Conservation (phyloP, 2,888 invertebrate species). For the Horisme vitalbata region DNA sequence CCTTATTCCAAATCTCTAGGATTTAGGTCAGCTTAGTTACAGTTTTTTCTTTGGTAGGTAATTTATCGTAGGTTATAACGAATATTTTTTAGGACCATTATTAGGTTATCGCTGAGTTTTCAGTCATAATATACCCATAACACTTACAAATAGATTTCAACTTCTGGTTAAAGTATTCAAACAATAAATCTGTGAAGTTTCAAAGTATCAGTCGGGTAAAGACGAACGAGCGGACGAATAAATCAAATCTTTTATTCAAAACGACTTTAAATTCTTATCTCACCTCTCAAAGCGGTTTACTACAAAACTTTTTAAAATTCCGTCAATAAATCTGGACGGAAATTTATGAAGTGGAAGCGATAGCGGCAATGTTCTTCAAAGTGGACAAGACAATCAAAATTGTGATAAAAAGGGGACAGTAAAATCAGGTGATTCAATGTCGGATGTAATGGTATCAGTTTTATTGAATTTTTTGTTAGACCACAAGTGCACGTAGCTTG, state of each 20-base stretch:
- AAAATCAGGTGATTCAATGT: no score
- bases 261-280: conserved; percentile 35
- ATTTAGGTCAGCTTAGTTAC: no score
- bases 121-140: conserved; percentile 5
- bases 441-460: no score
- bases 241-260: conserved; percentile 37
- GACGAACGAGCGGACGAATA: conserved; percentile 29
- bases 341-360: conserved; percentile 25
- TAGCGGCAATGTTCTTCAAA: neutral
- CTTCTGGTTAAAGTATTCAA: conserved; percentile 12
- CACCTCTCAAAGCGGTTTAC: conserved; percentile 30
- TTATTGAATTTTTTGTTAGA: no score
- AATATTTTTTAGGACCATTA: no score
- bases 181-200: conserved; percentile 37
- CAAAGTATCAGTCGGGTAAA: conserved; percentile 31
- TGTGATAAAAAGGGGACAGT: no score
- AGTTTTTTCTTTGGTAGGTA: no score
- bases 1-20: no score
- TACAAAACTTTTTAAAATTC: conserved; percentile 29
- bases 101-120: neutral
- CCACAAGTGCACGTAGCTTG: no score
- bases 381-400: neutral
- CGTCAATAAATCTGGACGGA: conserved; percentile 24
- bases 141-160: conserved; percentile 22
- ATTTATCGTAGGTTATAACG: no score